Evolutionary conservation across 92 coral and sea anemone genomes (phyloP).

Genomic region (Hydrozoanthus gracilis): DNA sequence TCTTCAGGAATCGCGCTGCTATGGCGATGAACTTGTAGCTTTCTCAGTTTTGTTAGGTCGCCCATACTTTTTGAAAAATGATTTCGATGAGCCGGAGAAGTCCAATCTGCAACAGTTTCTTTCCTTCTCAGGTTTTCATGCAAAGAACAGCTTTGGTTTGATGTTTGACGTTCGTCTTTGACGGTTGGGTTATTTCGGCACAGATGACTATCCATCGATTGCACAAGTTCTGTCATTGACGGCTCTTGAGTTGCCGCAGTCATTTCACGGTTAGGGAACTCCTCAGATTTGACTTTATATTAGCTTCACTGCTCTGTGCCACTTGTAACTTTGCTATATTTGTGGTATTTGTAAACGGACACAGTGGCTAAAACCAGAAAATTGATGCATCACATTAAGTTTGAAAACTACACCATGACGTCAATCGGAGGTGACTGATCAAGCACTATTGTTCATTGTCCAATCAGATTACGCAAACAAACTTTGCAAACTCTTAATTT

Average conservation of each 20-base stretch:
- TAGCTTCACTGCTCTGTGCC: conserved; percentile 17
- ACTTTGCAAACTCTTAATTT: neutral
- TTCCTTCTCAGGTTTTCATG: neutral
- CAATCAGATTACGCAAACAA: conserved; percentile 9
- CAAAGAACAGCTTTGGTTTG: neutral
- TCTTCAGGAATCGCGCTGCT: conserved; percentile 85
- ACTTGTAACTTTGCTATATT: conserved; percentile 12
- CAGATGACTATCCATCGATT: conserved; percentile 28
- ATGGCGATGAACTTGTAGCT: conserved; percentile 49
- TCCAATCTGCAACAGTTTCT: neutral
- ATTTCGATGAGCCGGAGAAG: conserved; percentile 55
- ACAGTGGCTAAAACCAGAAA: neutral
- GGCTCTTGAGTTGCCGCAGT: neutral
- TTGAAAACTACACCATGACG: conserved; percentile 36
- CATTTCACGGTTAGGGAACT: conserved; percentile 29
- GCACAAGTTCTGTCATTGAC: conserved; percentile 15
- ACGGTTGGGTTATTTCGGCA: conserved; percentile 10
- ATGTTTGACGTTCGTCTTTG: conserved; percentile 4
- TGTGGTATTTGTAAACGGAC: conserved; percentile 28
- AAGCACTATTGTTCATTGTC: conserved; percentile 13
- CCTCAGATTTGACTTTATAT: conserved; percentile 13
- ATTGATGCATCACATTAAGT: conserved; percentile 13
- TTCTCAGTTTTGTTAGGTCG: conserved; percentile 65
- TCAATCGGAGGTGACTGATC: conserved; percentile 39
- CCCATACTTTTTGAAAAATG: conserved; percentile 92